Evolutionary conservation across 2,888 invertebrate species (phyloP).

Genomic region (Platyscelio sp.): DNA sequence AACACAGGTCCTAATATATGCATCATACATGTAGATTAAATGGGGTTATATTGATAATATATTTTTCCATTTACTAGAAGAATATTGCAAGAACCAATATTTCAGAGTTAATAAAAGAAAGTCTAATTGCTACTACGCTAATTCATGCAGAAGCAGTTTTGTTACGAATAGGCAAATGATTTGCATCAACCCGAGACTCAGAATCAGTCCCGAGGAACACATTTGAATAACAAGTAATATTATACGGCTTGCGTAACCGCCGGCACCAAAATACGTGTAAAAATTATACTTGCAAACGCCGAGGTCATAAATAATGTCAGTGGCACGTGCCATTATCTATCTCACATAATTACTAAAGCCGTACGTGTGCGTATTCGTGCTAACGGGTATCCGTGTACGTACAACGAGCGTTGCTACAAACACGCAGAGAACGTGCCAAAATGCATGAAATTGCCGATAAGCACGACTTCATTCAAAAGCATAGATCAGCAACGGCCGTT

Average conservation of each 20-base stretch:
- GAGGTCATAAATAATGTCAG: conserved; percentile 80
- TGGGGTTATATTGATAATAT: too few species aligned
- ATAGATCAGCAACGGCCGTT: conserved; percentile 62
- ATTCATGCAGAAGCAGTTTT: conserved; percentile 54
- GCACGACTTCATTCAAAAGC: conserved; percentile 66
- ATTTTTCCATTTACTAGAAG: too few species aligned
- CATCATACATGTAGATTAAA: too few species aligned
- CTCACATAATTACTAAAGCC: conserved; percentile 72
- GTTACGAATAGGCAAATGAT: conserved; percentile 61
- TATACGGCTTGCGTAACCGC: conserved; percentile 79
- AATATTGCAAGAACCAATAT: too few species aligned
- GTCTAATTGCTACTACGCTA: conserved; percentile 41
- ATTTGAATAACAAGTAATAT: conserved; percentile 80
- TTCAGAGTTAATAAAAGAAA: conserved; percentile 34
- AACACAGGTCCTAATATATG: too few species aligned
- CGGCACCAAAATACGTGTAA: conserved; percentile 77
- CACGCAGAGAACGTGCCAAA: conserved; percentile 66
- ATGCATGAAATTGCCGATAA: conserved; percentile 71
- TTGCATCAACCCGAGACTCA: conserved; percentile 56
- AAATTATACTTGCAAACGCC: conserved; percentile 82
- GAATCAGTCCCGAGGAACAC: conserved; percentile 75
- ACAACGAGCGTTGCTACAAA: conserved; percentile 47
- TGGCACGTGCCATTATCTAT: conserved; percentile 81
- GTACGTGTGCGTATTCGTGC: conserved; percentile 32
- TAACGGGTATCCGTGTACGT: conserved; percentile 17